Evolutionary conservation across 1,140 invertebrate genomes (phyloP).

Genomic region (Papilio helenus): DNA sequence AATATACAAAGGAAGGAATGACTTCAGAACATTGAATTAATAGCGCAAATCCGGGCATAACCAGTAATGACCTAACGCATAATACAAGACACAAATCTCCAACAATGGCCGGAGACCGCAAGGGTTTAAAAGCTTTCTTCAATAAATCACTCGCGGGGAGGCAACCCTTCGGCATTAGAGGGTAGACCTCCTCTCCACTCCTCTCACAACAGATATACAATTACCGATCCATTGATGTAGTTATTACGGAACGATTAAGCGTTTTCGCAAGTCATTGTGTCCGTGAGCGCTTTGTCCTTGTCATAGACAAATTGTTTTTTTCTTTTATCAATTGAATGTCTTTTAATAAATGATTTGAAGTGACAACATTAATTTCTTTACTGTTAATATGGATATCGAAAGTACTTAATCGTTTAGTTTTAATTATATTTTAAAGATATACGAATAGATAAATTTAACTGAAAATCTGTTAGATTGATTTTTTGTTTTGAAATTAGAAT

Average conservation of each 20-base stretch:
- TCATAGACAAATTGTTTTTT: slow-evolving; percentile 35
- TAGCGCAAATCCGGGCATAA: slow-evolving; percentile 53
- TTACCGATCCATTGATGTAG: slow-evolving; percentile 66
- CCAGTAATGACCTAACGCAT: slow-evolving; percentile 56
- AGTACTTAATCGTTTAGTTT: too few relatives aligned
- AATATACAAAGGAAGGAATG: slow-evolving; percentile 39
- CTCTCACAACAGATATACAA: slow-evolving; percentile 65
- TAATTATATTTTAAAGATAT: too few relatives aligned
- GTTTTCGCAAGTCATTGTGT: slow-evolving; percentile 56
- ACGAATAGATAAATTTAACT: background rate
- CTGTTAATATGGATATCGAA: background rate
- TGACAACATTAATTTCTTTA: background rate
- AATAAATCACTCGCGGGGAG: slow-evolving; percentile 68
- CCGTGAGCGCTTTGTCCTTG: slow-evolving; percentile 24
- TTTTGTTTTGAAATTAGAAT: background rate
- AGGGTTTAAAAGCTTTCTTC: slow-evolving; percentile 77
- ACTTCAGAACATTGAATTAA: slow-evolving; percentile 52
- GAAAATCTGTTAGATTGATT: background rate
- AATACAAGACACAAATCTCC: slow-evolving; percentile 53
- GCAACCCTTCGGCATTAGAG: slow-evolving; percentile 49
- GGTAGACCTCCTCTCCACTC: slow-evolving; percentile 40
- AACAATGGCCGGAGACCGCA: slow-evolving; percentile 56
- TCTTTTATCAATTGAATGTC: slow-evolving; percentile 32
- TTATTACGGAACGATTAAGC: slow-evolving; percentile 62
- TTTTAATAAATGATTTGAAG: slow-evolving; percentile 4